These are phyloP conservation scores for Bombus impatiens DNA, from an alignment of 1,140 invertebrate species.

Conservation along the genomic window DNA sequence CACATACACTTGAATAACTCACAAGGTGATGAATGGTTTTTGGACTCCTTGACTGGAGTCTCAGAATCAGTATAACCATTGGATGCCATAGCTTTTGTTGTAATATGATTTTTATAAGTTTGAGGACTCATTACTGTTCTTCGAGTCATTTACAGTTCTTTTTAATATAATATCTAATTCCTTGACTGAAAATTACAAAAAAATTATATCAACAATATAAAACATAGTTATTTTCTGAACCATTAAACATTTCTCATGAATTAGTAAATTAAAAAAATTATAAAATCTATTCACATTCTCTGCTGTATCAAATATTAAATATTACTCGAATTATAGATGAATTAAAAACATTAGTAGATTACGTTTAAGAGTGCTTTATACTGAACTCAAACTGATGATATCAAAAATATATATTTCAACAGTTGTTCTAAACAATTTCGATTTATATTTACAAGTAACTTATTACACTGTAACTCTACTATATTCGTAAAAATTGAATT, in stretches of 20 bases:
- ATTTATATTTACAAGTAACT: not conserved
- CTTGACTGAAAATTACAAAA: constrained; percentile 21
- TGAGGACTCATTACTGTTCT: constrained; percentile 77
- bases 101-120: constrained; percentile 78
- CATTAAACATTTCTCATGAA: not conserved
- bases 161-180: not conserved
- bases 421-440: not conserved
- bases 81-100: constrained; percentile 77
- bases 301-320: not conserved
- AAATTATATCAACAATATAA: constrained; percentile 1
- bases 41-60: constrained; percentile 71
- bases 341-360: not conserved
- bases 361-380: not conserved
- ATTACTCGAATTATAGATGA: not conserved
- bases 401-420: not conserved
- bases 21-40: constrained; percentile 81
- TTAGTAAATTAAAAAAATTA: not conserved
- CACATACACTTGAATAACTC: constrained; percentile 82
- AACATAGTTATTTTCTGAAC: not conserved
- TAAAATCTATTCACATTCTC: not conserved
- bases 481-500: not conserved
- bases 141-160: constrained; percentile 31
- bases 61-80: constrained; percentile 74
- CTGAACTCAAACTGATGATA: not conserved
- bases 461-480: not conserved